Base-by-base conservation (phyloP, 1,140 invertebrate species). In the Lasioglossum baleicum region DNA sequence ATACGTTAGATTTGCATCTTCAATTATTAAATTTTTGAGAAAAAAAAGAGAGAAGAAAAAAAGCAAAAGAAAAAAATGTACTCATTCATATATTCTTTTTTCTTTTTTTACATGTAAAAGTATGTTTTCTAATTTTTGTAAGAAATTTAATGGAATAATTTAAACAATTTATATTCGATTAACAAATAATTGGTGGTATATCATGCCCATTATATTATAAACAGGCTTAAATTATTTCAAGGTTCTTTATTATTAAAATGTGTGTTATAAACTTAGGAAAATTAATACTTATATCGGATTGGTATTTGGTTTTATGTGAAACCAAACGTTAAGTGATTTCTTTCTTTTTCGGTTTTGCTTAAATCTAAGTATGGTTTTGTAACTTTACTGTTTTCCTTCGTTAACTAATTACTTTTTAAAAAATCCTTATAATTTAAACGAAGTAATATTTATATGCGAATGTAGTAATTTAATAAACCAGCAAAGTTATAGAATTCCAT, bases 211-310 rank as follows among this genome's bases (percentile, higher is more conserved):
- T 42, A 56, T 40, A 40, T 58, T 66, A 20, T 65, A 42, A 75
- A 42, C 40, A 67, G 67, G 26, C 69, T 68, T 75, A 26, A 75
- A n/a, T 61, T 67, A 81, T 31, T 64, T 70, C 3, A 72, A 63
- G 40, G 51, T 78, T 77, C 40, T 83, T 44, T 69, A 76, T 61
- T 65, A 53, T 26, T 5, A 11, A 80, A 69, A 69, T 11, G 15
- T 78, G 44, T 79, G 42, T 69, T 40, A 61, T 48, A 48, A 71
- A 71, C 51, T 20, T 78, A 72, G 17, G 51, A 58, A 42, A 48
- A 17, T 58, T 83, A 61, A n/a, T 76, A 48, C 72, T 77, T 81
- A 81, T 40, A 81, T 40, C 53, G 6, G 40, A 72, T 60, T 83
- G 8, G 7, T 20, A 53, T 53, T 56, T 58, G 20, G 61, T 71